Base-by-base conservation (phyloP, 2,888 invertebrate species). In the Agrilus mali region DNA sequence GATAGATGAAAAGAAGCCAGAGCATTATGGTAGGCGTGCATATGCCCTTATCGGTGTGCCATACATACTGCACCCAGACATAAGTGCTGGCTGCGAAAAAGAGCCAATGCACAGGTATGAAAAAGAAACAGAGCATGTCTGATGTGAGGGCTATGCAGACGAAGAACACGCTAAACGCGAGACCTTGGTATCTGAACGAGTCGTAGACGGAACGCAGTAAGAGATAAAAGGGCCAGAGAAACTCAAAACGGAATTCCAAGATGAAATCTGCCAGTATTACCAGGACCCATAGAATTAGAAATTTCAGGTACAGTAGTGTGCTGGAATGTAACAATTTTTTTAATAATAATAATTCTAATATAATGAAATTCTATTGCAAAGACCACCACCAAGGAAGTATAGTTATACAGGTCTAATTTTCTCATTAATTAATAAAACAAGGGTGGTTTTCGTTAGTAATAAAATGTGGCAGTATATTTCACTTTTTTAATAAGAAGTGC, bases 161-260 rank as follows among this genome's bases (percentile, higher is more conserved):
- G 75, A 97, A 97, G 74, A 96, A 90, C 63, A 95, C 84, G 60
- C 95, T 93, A 73, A 96, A 96, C 66, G 93, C 93, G 78, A 95
- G 75, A 69, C 96, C 95, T 76, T 95, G 95, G 73, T 93, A 96
- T 74, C 92, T 93, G 71, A 90, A 95, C 55, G 95, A 93, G 72
- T 96, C 95, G 70, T 94, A 90, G 58, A 95, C 86, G 66, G 92
- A 92, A 70, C 94, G 80, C 56, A 95, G 74, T 61, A 97, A 79
- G 60, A 97, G 80, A 89, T 95, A 96, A 72, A 96, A 92, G 42
- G 97, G 96, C 94, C 95, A 97, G 64, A 97, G 78, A 73, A 95
- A 94, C 76, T 97, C 97, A 74, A 97, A 94, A 61, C 97, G 86
- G 74, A 97, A 95, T 73, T 96, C 96, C 72, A 95, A 74, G 74